Conservation (phyloP, 1,140 invertebrate species). For the Anastrepha obliqua region DNA sequence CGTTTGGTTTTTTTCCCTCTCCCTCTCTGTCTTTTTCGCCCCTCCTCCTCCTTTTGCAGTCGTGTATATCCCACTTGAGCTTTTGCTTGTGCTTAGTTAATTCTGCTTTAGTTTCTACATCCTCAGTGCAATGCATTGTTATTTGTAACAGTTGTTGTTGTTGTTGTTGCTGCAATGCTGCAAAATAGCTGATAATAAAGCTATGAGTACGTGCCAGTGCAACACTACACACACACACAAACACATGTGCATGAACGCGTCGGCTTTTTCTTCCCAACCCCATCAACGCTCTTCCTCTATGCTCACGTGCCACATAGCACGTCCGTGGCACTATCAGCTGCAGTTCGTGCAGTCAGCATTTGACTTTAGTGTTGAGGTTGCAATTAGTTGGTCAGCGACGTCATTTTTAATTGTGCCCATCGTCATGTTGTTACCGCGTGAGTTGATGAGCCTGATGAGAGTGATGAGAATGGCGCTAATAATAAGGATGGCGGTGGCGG, state of each 20-base stretch:
- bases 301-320: neutral
- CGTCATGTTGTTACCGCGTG: neutral
- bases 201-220: constrained; percentile 22
- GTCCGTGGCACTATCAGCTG: neutral
- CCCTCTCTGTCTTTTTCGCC: too few relatives aligned
- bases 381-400: constrained; percentile 36
- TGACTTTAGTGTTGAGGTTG: constrained; percentile 51
- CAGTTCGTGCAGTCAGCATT: constrained; percentile 13
- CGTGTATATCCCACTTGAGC: constrained; percentile 14
- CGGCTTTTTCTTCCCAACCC: neutral
- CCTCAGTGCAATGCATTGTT: neutral
- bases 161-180: constrained; percentile 17
- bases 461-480: neutral
- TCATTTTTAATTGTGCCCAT: constrained; percentile 44
- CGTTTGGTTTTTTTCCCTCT: neutral
- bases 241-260: neutral
- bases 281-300: neutral
- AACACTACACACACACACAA: neutral
- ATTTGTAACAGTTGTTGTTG: neutral
- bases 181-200: constrained; percentile 44
- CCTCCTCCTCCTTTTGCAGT: neutral
- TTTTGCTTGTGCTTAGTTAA: constrained; percentile 10
- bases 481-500: neutral
- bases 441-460: constrained; percentile 23
- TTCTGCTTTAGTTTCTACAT: neutral